phyloP scores from a whole-genome alignment of 2,888 invertebrate species.

The Andrena flavipes region DNA sequence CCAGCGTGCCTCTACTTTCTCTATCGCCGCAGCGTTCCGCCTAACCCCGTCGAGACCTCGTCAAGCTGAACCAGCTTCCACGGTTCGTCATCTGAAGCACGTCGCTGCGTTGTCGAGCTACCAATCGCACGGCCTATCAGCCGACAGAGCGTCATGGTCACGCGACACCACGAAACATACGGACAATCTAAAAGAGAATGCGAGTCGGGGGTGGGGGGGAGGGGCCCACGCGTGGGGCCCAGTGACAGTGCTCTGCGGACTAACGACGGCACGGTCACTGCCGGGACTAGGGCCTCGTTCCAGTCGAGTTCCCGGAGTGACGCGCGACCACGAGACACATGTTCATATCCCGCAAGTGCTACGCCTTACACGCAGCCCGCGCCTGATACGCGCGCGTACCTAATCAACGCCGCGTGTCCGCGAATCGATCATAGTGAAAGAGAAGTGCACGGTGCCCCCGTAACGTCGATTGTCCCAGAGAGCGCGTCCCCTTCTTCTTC shows the following conservation, averaged over 20 bases:
- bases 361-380: constrained; percentile 65
- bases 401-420: constrained; percentile 39
- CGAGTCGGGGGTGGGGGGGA: constrained; percentile 19
- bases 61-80: constrained; percentile 41
- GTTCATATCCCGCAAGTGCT: constrained; percentile 72
- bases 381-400: constrained; percentile 40
- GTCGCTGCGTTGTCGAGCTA: constrained; percentile 39
- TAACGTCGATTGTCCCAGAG: constrained; percentile 1
- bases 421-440: constrained; percentile 45
- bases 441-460: constrained; percentile 30
- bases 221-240: not conserved
- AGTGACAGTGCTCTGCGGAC: constrained; percentile 20
- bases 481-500: constrained; percentile 7
- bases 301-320: constrained; percentile 1
- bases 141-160: constrained; percentile 19
- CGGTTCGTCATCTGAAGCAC: constrained; percentile 59
- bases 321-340: constrained; percentile 33
- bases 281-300: not conserved
- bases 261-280: not conserved
- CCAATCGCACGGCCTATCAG: constrained; percentile 40
- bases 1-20: constrained; percentile 79
- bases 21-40: constrained; percentile 79
- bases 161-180: constrained; percentile 14
- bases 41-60: constrained; percentile 79
- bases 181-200: not conserved